Conservation (phyloP, 2,888 invertebrate genomes). For the Lordiphosa andalusiaca region DNA sequence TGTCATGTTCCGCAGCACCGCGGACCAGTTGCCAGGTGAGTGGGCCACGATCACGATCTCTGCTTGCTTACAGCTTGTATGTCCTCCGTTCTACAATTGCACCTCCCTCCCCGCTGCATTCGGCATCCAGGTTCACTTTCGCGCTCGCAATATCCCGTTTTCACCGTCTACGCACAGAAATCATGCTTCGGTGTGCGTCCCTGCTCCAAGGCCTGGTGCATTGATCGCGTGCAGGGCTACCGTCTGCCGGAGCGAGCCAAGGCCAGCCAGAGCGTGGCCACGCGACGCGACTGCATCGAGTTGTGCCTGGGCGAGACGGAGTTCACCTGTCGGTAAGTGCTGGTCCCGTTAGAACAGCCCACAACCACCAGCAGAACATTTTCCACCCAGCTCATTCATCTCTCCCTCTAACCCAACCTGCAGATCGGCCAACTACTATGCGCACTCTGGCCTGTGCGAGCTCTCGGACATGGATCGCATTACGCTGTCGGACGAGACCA, state of each 20-base stretch:
- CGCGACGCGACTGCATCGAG: conserved; percentile 92
- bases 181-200: conserved; percentile 92
- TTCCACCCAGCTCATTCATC: conserved; percentile 5
- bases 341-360: conserved; percentile 33
- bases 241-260: conserved; percentile 88
- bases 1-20: conserved; percentile 93
- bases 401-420: conserved; percentile 2
- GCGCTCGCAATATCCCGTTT: conserved; percentile 94
- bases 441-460: conserved; percentile 92
- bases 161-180: conserved; percentile 96
- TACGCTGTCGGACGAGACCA: conserved; percentile 90
- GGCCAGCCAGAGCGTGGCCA: conserved; percentile 87
- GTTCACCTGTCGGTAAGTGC: conserved; percentile 92
- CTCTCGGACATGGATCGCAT: conserved; percentile 96
- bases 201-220: conserved; percentile 94
- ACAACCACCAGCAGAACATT: neutral
- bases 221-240: conserved; percentile 93
- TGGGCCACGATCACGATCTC: conserved; percentile 34
- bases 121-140: conserved; percentile 87
- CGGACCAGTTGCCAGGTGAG: conserved; percentile 92
- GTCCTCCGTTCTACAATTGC: neutral
- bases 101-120: too few species aligned
- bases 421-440: conserved; percentile 96
- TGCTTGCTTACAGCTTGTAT: conserved; percentile 26
- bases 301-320: conserved; percentile 92